These are phyloP conservation scores for Falco columbarius DNA, from an alignment of 2,797 vertebrate species.

Conservation along the genomic window DNA sequence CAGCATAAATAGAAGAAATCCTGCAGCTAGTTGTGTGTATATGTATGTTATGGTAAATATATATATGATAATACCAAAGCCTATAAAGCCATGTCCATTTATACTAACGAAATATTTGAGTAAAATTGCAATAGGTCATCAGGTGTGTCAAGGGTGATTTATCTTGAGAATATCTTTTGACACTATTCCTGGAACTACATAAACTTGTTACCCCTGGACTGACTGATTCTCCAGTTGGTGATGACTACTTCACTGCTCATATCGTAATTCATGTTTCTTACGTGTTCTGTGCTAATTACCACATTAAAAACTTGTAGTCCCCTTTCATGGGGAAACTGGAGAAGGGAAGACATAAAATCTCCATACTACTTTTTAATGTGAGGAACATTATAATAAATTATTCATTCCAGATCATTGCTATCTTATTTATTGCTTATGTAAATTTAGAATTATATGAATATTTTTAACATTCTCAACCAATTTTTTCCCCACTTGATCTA, in stretches of 20 bases:
- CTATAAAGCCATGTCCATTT: neutral
- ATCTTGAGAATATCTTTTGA: neutral
- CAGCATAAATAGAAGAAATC: neutral
- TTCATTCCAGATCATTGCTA: neutral
- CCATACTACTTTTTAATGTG: neutral
- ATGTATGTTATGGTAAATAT: neutral
- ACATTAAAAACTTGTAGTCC: neutral
- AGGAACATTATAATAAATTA: neutral
- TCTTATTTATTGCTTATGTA: constrained; percentile 6
- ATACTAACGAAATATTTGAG: neutral
- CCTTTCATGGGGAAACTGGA: neutral
- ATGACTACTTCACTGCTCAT: neutral
- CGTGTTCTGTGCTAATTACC: neutral
- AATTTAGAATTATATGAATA: neutral
- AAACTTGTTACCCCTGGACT: neutral
- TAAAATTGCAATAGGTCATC: neutral
- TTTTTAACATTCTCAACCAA: neutral
- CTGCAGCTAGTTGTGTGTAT: neutral
- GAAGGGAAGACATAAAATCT: neutral
- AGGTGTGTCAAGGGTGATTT: neutral
- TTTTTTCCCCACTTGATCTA: neutral
- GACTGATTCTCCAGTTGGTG: neutral
- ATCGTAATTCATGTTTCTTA: neutral
- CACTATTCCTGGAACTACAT: neutral
- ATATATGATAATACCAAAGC: neutral